Base-by-base conservation (phyloP, 2,888 invertebrate species). In the Allacma fusca region DNA sequence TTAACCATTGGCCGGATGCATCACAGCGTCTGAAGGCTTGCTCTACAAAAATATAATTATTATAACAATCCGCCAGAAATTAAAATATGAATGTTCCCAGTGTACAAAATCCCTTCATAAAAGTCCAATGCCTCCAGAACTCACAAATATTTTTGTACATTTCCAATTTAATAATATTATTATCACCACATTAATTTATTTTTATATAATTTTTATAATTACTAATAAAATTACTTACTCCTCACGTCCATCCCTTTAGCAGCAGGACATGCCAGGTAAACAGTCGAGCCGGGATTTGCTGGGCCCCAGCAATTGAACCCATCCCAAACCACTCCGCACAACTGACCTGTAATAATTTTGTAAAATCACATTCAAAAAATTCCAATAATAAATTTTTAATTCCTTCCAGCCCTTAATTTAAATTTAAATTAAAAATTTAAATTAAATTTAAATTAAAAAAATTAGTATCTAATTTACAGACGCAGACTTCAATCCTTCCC, bases 281-380 rank as follows among this genome's bases (percentile, higher is more conserved):
- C 89, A 1, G 89, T 89, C 0, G 89, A 88, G n/a, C 92, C 92
- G 0, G 92, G 92, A 72, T 89, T 89, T 0, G 94, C 92, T 0
- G 94, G 91, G 0, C 94, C 93, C 97, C 96, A 97, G 86, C 97
- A 97, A 0, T 95, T 88, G 83, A 92, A 91, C 23, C 90, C 89
- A 86, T 97, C 96, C 90, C 91, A 95, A 0, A 80, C 67, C 7
- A 78, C 69, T 0, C 34, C 34, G 29, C 75, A 75, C 7, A 7
- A 13, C 16, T 23, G 12, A 40, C 29, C 68, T 68, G 40, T 9
- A 13, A 40, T 9, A 5, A 13, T 9, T 40, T 40, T 40, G 7
- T 9, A 40, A 40, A 40, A 40, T 40, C 13, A 40, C 7, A 9
- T 40, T 13, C 5, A 9, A 40, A 13, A 13, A 40, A 40, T 40